These are phyloP conservation scores for Seira musarum DNA, from an alignment of 2,888 invertebrate genomes.

Conservation along the genomic window DNA sequence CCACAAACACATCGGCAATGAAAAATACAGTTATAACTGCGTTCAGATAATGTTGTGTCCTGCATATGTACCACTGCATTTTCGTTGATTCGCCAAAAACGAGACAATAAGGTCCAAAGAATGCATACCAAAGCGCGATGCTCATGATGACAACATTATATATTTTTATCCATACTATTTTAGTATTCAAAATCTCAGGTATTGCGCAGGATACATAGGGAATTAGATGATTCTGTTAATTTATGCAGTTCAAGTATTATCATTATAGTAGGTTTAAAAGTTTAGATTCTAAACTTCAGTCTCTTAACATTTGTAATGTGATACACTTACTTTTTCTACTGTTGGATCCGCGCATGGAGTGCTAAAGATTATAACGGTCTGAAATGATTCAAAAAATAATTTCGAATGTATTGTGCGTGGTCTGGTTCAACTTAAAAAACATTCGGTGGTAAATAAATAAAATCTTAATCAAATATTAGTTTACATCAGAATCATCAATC, in stretches of 20 bases:
- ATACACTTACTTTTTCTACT: slow-evolving; percentile 27
- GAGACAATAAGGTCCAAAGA: slow-evolving; percentile 60
- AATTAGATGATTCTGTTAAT: slow-evolving; percentile 56
- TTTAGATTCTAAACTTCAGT: background rate
- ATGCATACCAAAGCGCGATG: slow-evolving; percentile 31
- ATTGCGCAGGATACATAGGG: slow-evolving; percentile 62
- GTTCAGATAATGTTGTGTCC: background rate
- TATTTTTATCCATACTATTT: slow-evolving; percentile 44
- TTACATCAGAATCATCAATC: slow-evolving; percentile 65
- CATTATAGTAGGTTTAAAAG: slow-evolving; percentile 8
- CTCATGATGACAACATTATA: slow-evolving; percentile 61
- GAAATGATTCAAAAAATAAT: background rate
- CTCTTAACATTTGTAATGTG: too few species aligned
- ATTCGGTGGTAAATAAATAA: slow-evolving; percentile 7
- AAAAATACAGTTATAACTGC: slow-evolving; percentile 36
- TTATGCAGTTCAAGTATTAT: background rate
- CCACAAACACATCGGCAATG: slow-evolving; percentile 61
- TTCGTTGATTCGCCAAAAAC: slow-evolving; percentile 49
- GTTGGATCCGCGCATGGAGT: slow-evolving; percentile 51
- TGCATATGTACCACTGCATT: slow-evolving; percentile 33
- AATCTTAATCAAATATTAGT: too few species aligned
- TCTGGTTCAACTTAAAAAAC: too few species aligned
- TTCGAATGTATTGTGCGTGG: background rate
- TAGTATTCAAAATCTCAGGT: slow-evolving; percentile 60
- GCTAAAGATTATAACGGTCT: slow-evolving; percentile 59